Percentiles rank a stretch among this genome's conserved stretches.
Conservation (phyloP, 2,797 vertebrate species). For the Macropodus opercularis region DNA sequence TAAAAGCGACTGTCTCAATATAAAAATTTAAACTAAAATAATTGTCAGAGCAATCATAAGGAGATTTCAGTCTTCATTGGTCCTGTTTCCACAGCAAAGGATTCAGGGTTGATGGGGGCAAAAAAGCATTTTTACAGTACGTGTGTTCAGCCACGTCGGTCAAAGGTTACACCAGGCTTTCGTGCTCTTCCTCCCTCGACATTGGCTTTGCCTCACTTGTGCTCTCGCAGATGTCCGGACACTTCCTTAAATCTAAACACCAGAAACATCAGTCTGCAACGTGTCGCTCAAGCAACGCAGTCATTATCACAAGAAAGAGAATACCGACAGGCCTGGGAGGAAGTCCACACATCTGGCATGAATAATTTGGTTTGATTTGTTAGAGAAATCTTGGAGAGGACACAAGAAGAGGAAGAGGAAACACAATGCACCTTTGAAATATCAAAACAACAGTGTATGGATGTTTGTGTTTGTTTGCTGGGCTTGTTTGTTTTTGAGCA, state of each 20-base stretch:
- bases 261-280: constrained; percentile 75
- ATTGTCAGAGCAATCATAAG: neutral
- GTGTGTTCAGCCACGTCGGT: constrained; percentile 8
- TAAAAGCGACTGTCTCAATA: neutral
- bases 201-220: constrained; percentile 64
- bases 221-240: constrained; percentile 69
- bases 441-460: constrained; percentile 81
- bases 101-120: neutral
- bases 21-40: constrained; percentile 18
- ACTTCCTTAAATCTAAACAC: constrained; percentile 89
- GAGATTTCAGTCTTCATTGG: neutral
- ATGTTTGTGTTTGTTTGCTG: constrained; percentile 75
- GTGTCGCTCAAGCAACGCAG: constrained; percentile 66
- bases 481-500: constrained; percentile 81
- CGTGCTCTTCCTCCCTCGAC: constrained; percentile 59
- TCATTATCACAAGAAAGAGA: constrained; percentile 81
- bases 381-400: constrained; percentile 81
- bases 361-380: constrained; percentile 85
- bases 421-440: constrained; percentile 85
- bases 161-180: constrained; percentile 72
- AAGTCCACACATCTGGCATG: constrained; percentile 75
- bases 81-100: constrained; percentile 13
- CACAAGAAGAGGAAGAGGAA: constrained; percentile 76
- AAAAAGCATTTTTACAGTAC: neutral
- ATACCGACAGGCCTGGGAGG: constrained; percentile 78